Percentiles rank a stretch among this genome's conserved stretches.
phyloP scores from a whole-genome alignment of 2,797 vertebrate species.

The Siniperca undulata region DNA sequence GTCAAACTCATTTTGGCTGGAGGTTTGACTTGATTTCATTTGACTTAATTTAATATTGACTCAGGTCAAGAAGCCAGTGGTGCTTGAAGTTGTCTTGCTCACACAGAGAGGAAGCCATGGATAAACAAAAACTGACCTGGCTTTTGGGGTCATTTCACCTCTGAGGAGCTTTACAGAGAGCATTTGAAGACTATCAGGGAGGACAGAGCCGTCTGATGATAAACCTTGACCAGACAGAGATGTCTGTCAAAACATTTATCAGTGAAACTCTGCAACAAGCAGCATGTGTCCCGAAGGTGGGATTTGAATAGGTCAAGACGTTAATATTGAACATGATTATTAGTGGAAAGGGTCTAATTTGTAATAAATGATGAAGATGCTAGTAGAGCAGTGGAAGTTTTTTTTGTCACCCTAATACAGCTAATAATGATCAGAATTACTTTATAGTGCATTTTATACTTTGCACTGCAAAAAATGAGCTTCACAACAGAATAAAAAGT shows the following conservation, averaged over 20 bases:
- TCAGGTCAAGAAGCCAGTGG: slow-evolving; percentile 40
- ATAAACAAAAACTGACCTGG: slow-evolving; percentile 65
- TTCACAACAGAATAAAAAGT: background rate
- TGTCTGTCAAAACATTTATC: slow-evolving; percentile 42
- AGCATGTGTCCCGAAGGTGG: background rate
- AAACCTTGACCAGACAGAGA: slow-evolving; percentile 55
- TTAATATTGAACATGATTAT: background rate
- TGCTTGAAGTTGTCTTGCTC: slow-evolving; percentile 52
- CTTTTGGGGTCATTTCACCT: slow-evolving; percentile 81
- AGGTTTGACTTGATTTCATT: slow-evolving; percentile 26
- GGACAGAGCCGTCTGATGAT: slow-evolving; percentile 34
- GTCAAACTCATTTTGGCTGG: background rate
- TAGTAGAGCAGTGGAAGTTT: background rate
- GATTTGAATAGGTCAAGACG: background rate
- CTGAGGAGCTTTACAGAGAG: slow-evolving; percentile 66
- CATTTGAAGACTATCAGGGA: slow-evolving; percentile 70
- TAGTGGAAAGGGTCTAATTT: background rate
- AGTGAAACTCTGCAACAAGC: background rate
- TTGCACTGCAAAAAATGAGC: background rate
- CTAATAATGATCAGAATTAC: background rate
- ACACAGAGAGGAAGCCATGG: slow-evolving; percentile 31
- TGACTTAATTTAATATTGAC: slow-evolving; percentile 27
- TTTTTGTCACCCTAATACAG: background rate
- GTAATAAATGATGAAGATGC: background rate
- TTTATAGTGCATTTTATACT: background rate